phyloP scores from a whole-genome alignment of 2,797 vertebrate genomes.

The Oceanodroma leucorhoa region DNA sequence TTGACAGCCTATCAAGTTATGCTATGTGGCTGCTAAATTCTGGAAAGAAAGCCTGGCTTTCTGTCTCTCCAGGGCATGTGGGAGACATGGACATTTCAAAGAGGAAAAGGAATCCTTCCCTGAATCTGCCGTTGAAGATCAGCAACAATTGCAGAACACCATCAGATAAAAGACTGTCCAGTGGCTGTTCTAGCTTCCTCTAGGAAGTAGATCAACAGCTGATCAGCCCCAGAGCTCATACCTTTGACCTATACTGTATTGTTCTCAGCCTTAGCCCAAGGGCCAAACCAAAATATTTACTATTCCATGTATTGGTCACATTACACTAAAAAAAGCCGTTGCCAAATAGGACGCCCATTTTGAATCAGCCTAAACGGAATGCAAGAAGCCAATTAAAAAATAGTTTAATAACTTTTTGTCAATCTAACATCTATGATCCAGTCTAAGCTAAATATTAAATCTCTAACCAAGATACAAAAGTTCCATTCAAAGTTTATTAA shows the following conservation, averaged over 20 bases:
- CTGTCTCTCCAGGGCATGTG: background rate
- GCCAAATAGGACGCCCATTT: background rate
- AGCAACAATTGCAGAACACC: background rate
- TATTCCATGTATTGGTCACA: background rate
- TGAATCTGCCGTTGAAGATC: background rate
- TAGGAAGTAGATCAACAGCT: background rate
- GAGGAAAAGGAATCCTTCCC: background rate
- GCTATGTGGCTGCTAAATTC: background rate
- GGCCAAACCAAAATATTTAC: background rate
- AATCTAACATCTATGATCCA: background rate
- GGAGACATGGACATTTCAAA: background rate
- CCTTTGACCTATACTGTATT: background rate
- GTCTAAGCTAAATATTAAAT: background rate
- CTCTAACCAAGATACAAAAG: background rate
- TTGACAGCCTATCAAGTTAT: background rate
- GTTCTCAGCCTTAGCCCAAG: background rate
- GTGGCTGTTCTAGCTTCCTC: background rate
- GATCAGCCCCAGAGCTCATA: background rate
- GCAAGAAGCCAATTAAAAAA: background rate
- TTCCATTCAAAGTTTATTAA: background rate
- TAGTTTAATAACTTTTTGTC: background rate
- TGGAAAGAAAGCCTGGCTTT: background rate
- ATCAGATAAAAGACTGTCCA: background rate
- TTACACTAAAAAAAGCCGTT: background rate
- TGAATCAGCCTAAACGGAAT: background rate